Evolutionary conservation across 2,113 vertebrate species (phyloP), one percentile per base, ranked within the genome.

Genomic region (Podarcis raffonei): DNA sequence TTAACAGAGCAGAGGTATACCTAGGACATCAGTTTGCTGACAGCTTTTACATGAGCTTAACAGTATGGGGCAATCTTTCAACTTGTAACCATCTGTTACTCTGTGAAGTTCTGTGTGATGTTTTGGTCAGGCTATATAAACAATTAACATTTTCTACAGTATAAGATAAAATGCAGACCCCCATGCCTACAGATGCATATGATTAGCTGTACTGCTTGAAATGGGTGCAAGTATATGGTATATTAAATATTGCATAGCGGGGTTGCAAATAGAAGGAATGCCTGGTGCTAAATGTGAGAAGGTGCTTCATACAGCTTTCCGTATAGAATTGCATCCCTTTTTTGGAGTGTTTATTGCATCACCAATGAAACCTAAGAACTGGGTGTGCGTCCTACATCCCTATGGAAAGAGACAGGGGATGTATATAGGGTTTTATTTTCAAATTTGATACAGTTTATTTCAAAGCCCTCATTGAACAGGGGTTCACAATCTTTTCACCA

Each of bases 61-160:
- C 87, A 89, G 1, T 86, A 86, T 86, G n/a, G 53, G 1, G 4
- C 57, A 35, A 30, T 12, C 68, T 48, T 92, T 80, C 84, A 78
- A 1, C 11, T 20, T 86, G 27, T 71, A 13, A 53, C 87, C 22
- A 89, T 0, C 68, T 87, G 6, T 37, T 88, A 87, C 86, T 85
- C 65, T 90, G 82, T 2, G n/a, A 22, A 13, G 72, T 89, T 94
- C 76, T 68, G 76, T 8, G 57, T 37, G 86, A 65, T 30, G 30
- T 32, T 84, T 39, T 27, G 79, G 48, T 30, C 81, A 32, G 25
- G 59, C 22, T 89, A 9, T 77, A 32, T 86, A 90, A 88, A 89
- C 22, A 84, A 18, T 32, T 75, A 66, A 72, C 84, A 25, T 81
- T 66, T 69, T 86, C 22, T 90, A 59, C 37, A 87, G 18, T 23